These are phyloP conservation scores for Ochotona curzoniae DNA, from an alignment of 2,113 vertebrate genomes.

Conservation along the genomic window DNA sequence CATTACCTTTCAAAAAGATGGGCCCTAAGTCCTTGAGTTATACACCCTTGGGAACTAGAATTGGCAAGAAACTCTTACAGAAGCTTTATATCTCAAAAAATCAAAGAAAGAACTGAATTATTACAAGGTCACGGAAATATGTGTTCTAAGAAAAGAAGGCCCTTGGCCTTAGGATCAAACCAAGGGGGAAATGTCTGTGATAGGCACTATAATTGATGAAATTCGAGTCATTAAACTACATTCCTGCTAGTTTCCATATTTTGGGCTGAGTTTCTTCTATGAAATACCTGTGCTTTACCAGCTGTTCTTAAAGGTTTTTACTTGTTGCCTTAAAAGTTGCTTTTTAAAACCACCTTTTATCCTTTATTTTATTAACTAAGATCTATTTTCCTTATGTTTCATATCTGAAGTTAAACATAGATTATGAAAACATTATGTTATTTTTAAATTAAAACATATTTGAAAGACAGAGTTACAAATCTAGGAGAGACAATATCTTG, in stretches of 20 bases:
- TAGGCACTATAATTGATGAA: background rate
- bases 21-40: background rate
- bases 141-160: background rate
- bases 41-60: background rate
- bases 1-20: background rate
- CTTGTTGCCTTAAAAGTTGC: background rate
- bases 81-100: background rate
- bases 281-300: background rate
- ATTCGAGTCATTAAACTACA: no score
- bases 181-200: background rate
- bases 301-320: background rate
- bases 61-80: background rate
- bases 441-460: no score
- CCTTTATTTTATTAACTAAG: no score
- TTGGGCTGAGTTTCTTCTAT: background rate
- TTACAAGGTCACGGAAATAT: background rate
- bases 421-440: no score
- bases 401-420: no score
- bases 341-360: no score
- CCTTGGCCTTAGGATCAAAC: background rate
- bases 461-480: no score
- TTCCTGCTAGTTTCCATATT: background rate
- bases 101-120: background rate
- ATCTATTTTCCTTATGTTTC: no score
- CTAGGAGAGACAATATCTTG: no score